phyloP scores from a whole-genome alignment of 2,888 invertebrate genomes.

The Hydroisotoma schaefferi region DNA sequence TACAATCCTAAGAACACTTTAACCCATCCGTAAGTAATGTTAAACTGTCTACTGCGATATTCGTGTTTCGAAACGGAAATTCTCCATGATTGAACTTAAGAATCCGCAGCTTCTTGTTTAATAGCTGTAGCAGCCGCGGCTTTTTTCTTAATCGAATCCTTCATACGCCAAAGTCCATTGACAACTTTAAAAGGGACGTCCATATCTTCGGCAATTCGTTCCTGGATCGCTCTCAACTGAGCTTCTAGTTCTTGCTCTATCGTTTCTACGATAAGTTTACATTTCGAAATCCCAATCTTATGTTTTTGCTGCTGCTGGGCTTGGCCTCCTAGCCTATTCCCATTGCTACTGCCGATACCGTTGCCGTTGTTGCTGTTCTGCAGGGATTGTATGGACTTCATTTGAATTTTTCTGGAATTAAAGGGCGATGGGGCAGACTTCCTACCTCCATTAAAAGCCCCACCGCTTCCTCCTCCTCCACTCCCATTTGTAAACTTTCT shows the following conservation, averaged over 20 bases:
- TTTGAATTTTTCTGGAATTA: no score
- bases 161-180: slow-evolving; percentile 16
- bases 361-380: neutral
- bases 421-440: no score
- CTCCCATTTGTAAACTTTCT: no score
- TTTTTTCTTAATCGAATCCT: neutral
- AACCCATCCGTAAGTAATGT: no score
- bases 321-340: neutral
- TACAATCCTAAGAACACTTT: no score
- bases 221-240: slow-evolving; percentile 19
- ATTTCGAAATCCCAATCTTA: slow-evolving; percentile 30
- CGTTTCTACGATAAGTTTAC: slow-evolving; percentile 23
- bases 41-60: no score
- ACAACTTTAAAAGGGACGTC: slow-evolving; percentile 29
- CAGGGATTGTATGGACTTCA: no score
- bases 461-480: no score
- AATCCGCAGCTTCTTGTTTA: no score
- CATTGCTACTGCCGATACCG: neutral
- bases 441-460: neutral
- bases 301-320: slow-evolving; percentile 12
- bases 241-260: slow-evolving; percentile 13
- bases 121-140: no score
- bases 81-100: no score
- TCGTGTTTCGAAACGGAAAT: no score
- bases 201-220: slow-evolving; percentile 22